Conservation (phyloP, 2,113 vertebrate genomes). For the Phoxinus phoxinus region DNA sequence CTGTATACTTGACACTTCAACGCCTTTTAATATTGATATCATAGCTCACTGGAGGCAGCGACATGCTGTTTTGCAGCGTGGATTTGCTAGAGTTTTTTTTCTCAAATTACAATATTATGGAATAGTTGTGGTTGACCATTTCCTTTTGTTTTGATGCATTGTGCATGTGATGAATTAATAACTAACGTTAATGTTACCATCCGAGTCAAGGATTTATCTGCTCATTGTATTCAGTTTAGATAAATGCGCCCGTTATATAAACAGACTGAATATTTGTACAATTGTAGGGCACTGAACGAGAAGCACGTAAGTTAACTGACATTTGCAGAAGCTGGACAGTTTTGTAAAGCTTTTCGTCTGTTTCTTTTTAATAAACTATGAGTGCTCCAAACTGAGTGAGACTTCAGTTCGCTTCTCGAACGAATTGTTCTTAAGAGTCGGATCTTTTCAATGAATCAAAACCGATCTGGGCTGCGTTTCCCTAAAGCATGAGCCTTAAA, state of each 20-base stretch:
- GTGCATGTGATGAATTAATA: conserved; percentile 1
- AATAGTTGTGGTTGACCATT: neutral
- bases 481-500: no score
- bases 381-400: neutral
- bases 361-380: neutral
- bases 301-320: neutral
- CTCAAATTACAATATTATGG: neutral
- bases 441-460: neutral
- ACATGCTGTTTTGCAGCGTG: neutral
- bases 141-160: neutral
- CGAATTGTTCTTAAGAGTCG: neutral
- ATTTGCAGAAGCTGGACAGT: neutral
- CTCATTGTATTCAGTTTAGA: neutral
- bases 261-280: no score
- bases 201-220: neutral
- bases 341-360: neutral
- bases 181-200: neutral
- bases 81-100: neutral
- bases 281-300: neutral
- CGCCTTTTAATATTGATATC: neutral
- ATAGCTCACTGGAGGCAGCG: neutral
- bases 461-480: no score
- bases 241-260: neutral
- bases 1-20: neutral
- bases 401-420: neutral